phyloP scores from a whole-genome alignment of 2,797 vertebrate genomes.

The Momotus momota region DNA sequence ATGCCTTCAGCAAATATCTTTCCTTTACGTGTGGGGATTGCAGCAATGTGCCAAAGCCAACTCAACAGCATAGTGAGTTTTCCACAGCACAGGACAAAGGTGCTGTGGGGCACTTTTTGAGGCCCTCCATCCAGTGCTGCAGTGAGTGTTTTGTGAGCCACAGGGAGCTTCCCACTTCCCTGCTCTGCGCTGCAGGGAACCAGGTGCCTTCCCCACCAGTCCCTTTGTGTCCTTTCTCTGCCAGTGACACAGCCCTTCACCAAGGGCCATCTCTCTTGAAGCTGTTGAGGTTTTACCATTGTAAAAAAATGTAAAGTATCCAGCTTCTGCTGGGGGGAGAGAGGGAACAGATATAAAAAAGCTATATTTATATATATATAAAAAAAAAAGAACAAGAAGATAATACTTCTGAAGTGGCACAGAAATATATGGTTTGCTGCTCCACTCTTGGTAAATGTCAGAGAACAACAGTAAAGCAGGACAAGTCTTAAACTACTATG shows the following conservation, averaged over 20 bases:
- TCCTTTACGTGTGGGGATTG: background rate
- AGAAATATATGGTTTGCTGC: background rate
- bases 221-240: background rate
- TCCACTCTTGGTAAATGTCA: background rate
- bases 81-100: background rate
- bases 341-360: background rate
- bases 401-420: background rate
- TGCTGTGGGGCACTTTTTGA: background rate
- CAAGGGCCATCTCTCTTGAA: background rate
- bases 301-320: background rate
- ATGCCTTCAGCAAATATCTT: background rate
- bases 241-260: fast-evolving
- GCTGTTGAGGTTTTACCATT: background rate
- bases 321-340: background rate
- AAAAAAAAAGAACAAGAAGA: background rate
- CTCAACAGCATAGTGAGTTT: background rate
- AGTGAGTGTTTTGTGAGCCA: fast-evolving
- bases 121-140: fast-evolving
- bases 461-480: background rate
- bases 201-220: background rate
- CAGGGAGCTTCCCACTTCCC: background rate
- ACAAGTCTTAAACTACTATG: fast-evolving
- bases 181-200: background rate
- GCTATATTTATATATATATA: too few relatives aligned
- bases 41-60: background rate